Evolutionary conservation across 2,797 vertebrate genomes (phyloP), one percentile per base, ranked within the genome.

Genomic region (Phylloscopus collybita): DNA sequence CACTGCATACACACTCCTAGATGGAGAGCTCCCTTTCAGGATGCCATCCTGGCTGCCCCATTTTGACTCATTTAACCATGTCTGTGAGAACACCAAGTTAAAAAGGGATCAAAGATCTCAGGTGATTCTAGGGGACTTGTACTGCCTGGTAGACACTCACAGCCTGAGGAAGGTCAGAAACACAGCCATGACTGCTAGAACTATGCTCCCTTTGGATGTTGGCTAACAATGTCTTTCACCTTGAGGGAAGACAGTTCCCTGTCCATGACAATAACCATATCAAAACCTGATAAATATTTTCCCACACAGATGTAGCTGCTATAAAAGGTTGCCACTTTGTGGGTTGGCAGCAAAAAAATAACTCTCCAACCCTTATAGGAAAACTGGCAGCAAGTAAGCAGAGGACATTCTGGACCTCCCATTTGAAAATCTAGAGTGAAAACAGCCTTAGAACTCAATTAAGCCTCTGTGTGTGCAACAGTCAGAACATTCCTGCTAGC

Each of bases 211-310:
- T 86, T 16, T 51, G 47, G 57, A 80, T n/a, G 16, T 16, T 38
- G 13, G 53, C 44, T 85, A 81, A 70, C 13, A 59, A 36, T 0
- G 2, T 20, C 80, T 29, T 91, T 80, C 50, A 54, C 12, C 69
- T 59, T 64, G 66, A 93, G 27, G 26, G 45, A 78, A 69, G n/a
- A 53, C 73, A 80, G 86, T 10, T 78, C 65, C 50, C 42, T 19
- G 22, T 19, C 49, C 27, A 8, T 29, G 60, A 73, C 71, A 95
- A 36, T 47, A 82, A 76, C 36, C 34, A 5, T 16, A 81, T 44
- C 53, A 64, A 90, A 92, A 87, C 49, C 47, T 34, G 76, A 72
- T 42, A 73, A 91, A 27, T 80, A 80, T 71, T 78, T 74, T 44
- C 65, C 60, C 50, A 38, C 32, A 34, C 64, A 92, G 78, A 86